These are phyloP conservation scores for Spicauda simplicius DNA, from an alignment of 2,888 invertebrate genomes.

Conservation along the genomic window DNA sequence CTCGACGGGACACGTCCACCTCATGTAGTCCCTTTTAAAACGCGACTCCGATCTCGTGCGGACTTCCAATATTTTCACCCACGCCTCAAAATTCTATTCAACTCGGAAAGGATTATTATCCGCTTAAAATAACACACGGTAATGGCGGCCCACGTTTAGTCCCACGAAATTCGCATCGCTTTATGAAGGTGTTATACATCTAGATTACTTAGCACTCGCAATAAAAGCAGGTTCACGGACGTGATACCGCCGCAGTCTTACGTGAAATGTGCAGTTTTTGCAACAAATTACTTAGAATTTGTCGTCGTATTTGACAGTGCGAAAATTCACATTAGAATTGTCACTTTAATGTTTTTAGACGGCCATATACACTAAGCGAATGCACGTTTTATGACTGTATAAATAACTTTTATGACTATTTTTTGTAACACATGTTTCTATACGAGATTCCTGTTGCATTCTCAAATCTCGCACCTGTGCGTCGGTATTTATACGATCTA, in stretches of 20 bases:
- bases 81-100: conserved; percentile 70
- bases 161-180: conserved; percentile 64
- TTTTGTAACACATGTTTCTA: conserved; percentile 15
- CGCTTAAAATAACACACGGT: conserved; percentile 61
- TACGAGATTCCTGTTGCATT: conserved; percentile 15
- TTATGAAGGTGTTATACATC: conserved; percentile 75
- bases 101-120: conserved; percentile 65
- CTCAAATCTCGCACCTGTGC: conserved; percentile 32
- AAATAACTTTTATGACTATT: conserved; percentile 52
- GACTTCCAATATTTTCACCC: conserved; percentile 68
- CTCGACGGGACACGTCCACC: conserved; percentile 58
- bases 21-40: conserved; percentile 59
- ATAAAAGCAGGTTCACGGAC: conserved; percentile 74
- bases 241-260: conserved; percentile 58
- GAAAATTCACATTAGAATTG: conserved; percentile 72
- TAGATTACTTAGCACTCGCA: conserved; percentile 71
- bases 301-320: conserved; percentile 61
- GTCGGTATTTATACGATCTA: conserved; percentile 6
- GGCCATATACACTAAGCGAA: conserved; percentile 70
- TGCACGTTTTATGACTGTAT: conserved; percentile 65
- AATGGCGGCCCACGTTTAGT: conserved; percentile 67
- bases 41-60: conserved; percentile 49
- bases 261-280: conserved; percentile 79
- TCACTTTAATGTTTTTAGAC: conserved; percentile 64
- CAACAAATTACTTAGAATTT: conserved; percentile 69